These are phyloP conservation scores for Nomada ruficornis DNA, from an alignment of 2,888 invertebrate species.

Conservation along the genomic window DNA sequence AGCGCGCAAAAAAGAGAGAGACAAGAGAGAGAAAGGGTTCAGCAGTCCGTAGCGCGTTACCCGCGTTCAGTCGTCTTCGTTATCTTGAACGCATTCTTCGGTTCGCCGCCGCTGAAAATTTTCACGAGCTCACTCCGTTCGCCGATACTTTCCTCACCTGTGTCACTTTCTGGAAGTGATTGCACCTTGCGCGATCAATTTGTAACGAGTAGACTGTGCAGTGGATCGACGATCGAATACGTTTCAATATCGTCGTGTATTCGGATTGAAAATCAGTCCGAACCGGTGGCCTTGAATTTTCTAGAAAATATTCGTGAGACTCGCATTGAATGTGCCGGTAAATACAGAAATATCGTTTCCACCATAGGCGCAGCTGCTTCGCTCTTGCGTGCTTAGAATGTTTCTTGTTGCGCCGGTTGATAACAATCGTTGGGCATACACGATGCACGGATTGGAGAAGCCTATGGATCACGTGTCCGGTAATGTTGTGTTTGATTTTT, in stretches of 20 bases:
- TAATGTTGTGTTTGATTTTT: constrained; percentile 57
- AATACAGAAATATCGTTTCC: constrained; percentile 5
- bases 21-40: constrained; percentile 35
- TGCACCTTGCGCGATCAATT: neutral
- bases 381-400: constrained; percentile 64
- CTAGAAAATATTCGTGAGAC: neutral
- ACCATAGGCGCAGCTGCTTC: constrained; percentile 18
- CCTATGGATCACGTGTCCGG: constrained; percentile 76
- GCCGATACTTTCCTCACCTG: neutral
- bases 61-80: constrained; percentile 52
- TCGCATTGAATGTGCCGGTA: neutral
- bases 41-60: constrained; percentile 37
- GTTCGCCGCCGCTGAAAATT: constrained; percentile 6
- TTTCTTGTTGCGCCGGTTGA: constrained; percentile 69
- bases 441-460: constrained; percentile 77
- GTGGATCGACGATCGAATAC: neutral
- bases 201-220: neutral
- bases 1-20: constrained; percentile 11
- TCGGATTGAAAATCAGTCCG: neutral
- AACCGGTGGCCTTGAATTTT: neutral
- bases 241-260: neutral
- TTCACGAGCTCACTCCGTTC: constrained; percentile 1
- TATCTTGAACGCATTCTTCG: constrained; percentile 43
- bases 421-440: constrained; percentile 77
- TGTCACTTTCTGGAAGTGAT: neutral